Conservation (phyloP, 1,140 invertebrate species). For the Thaumatotibia leucotreta region DNA sequence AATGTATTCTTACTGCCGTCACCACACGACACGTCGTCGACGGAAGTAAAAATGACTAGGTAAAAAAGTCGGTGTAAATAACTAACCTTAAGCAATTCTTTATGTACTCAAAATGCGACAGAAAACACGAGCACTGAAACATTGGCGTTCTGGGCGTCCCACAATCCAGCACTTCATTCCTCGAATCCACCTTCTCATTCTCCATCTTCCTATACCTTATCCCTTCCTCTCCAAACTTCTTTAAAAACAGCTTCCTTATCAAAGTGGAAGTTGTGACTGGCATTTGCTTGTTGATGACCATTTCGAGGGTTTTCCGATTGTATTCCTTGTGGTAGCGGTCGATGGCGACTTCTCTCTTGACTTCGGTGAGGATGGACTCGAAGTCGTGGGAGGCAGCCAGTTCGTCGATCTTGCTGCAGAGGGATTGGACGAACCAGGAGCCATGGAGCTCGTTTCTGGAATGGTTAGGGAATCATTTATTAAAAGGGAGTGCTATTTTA, state of each 20-base stretch:
- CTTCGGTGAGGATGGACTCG: constrained; percentile 50
- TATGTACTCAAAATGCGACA: constrained; percentile 48
- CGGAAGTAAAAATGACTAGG: background rate
- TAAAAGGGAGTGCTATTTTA: too few relatives aligned
- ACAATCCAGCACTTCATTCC: constrained; percentile 29
- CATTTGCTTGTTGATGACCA: constrained; percentile 54
- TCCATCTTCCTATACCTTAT: background rate
- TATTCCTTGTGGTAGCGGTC: constrained; percentile 37
- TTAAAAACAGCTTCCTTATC: constrained; percentile 51
- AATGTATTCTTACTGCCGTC: too few relatives aligned
- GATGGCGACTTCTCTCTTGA: constrained; percentile 50
- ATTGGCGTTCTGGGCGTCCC: constrained; percentile 22
- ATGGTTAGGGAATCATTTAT: too few relatives aligned
- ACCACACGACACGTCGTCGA: too few relatives aligned
- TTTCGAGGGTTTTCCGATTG: constrained; percentile 32
- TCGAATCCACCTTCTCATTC: background rate
- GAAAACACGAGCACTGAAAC: constrained; percentile 40
- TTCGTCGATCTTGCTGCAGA: constrained; percentile 47
- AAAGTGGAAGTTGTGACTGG: constrained; percentile 49
- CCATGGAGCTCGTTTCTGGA: constrained; percentile 45
- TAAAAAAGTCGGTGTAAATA: background rate
- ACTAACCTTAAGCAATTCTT: constrained; percentile 48
- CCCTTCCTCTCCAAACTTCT: constrained; percentile 23
- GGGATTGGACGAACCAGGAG: constrained; percentile 54
- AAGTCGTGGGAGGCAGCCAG: constrained; percentile 38